Evolutionary conservation across 1,140 invertebrate species (phyloP), one percentile per base, ranked within the genome.

Genomic region (Musca domestica): DNA sequence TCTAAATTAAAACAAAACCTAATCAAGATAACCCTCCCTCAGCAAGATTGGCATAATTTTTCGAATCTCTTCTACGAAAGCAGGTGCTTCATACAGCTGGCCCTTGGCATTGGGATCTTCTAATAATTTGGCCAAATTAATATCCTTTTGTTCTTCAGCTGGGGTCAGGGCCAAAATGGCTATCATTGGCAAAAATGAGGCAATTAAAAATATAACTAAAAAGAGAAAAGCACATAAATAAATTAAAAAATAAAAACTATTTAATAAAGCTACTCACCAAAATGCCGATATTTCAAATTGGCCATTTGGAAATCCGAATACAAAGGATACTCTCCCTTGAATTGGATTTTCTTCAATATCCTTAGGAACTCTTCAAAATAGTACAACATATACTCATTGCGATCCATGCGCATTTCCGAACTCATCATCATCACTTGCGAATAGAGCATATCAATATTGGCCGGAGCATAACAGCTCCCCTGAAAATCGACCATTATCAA

Each of bases 401-500:
- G 19, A 7, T 56, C 47, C 2, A 25, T 15, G 4, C 68, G 69
- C 54, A 67, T 49, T 23, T 70, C 64, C 4, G 22, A 12, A 49
- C 56, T 65, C 7, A 74, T 70, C 1, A 71, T 30, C 67, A 69
- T 66, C 15, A 70, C 69, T 2, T 56, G 67, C 3, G 67, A 67
- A 14, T 71, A 72, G 6, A 69, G 70, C 14, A 71, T 48, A 69
- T 74, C 71, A 58, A 68, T 70, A 3, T 49, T 65, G 9, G 72
- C 69, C 4, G 70, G 66, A 2, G 67, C 71, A 14, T 69, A 41
- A 30, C 69, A 69, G n/a, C 64, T 70, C 14, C 72, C 22, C 30
- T 72, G 71, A 49, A 68, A 74, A 19, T 74, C 71, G 2, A 74
- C 10, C 5, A 74, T 61, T 66, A 71, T 65, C 12, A 67, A 61